Base-by-base conservation (phyloP, 2,113 vertebrate genomes). In the Channa argus region DNA sequence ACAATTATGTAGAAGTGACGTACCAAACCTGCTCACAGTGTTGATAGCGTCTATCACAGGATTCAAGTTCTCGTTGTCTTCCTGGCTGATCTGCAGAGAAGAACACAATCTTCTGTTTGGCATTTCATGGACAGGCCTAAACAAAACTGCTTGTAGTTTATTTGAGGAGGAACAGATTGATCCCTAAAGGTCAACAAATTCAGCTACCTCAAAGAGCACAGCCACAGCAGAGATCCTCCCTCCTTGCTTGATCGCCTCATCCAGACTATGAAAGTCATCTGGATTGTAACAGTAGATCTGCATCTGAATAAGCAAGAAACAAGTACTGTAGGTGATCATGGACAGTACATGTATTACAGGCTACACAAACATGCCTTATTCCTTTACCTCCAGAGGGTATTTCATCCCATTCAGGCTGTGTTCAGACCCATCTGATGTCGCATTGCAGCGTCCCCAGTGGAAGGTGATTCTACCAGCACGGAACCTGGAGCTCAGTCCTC, bases 401-500 rank as follows among this genome's bases (percentile, higher is more conserved):
- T 96, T 97, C 87, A 94, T 94, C 71, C 97, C 97, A 77, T 96
- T 96, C 78, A 99, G 93, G 78, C 97, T 98, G 89, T 99, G 98
- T 54, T 99, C 98, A 10, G 98, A 99, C 43, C 98, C 98, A 0
- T 96, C 97, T 5, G 96, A 96, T 0, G 97, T 95, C 0, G 86
- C 82, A 0, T 99, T 99, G 90, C 98, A 99, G 94, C 95, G 96
- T 64, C 97, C 98, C 98, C 98, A 99, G 89, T 99, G 98, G 93
- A 99, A 99, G 13, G 82, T 87, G 88, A 99, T 95, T 80, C 93
- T 95, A 82, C 94, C 95, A 60, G 95, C 97, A 84, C 90, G 96
- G 88, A 96, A 96, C 68, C 95, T 74, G 39, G 94, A 94, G 81
- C 95, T 95, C 79, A 96, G 93, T 7, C 96, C 95, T 86, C 97